Evolutionary conservation across 2,888 invertebrate species (phyloP).

Genomic region (Neoitamus cyanurus): DNA sequence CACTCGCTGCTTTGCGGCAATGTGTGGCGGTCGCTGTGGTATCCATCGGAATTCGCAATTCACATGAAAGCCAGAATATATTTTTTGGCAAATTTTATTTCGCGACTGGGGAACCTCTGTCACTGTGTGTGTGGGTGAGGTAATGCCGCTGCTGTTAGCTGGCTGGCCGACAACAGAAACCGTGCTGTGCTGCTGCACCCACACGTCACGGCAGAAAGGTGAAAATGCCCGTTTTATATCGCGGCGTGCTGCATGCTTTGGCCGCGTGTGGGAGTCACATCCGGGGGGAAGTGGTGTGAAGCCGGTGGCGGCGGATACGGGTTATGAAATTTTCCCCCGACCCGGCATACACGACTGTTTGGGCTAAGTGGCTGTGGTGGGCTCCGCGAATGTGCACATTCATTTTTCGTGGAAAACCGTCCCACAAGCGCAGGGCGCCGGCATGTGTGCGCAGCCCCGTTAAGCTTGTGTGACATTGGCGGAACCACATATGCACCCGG

Average conservation of each 20-base stretch:
- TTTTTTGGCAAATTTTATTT: background rate
- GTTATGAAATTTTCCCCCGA: background rate
- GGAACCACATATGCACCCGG: background rate
- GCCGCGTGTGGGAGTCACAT: background rate
- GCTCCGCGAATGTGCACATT: slow-evolving; percentile 9
- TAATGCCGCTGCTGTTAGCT: background rate
- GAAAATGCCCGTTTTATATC: background rate
- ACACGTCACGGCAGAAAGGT: slow-evolving; percentile 25
- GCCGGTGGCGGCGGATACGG: background rate
- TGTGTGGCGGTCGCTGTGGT: too few relatives aligned
- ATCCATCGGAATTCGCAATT: slow-evolving; percentile 9
- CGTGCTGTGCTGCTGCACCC: background rate
- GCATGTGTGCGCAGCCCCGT: background rate
- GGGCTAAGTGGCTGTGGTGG: background rate
- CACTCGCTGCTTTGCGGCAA: background rate
- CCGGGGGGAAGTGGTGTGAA: background rate
- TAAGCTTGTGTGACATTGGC: slow-evolving; percentile 3
- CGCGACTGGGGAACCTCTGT: background rate
- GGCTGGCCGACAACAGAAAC: background rate
- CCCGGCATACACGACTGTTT: background rate
- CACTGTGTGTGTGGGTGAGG: slow-evolving; percentile 28
- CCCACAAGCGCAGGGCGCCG: background rate
- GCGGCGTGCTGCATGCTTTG: background rate
- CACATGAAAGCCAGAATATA: background rate
- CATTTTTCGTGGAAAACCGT: slow-evolving; percentile 14